Base-by-base conservation (phyloP, 2,888 invertebrate genomes). In the Seladonia tumulorum region DNA sequence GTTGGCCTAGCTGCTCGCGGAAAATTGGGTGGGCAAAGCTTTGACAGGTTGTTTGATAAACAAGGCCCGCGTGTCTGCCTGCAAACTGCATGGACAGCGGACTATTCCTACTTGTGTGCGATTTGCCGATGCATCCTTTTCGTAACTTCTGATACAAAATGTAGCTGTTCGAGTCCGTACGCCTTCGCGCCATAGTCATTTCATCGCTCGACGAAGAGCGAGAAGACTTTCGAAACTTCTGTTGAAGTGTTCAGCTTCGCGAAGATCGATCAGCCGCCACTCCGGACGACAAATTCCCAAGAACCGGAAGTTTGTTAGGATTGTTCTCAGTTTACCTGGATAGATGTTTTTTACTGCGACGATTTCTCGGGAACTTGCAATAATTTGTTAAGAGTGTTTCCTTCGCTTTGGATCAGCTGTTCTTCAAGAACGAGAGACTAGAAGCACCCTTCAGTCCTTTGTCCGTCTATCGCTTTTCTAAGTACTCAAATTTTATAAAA, bases 1-100 rank as follows among this genome's bases (percentile, higher is more conserved):
- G 92, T 90, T 91, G 88, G 90, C 87, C 86, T 86, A 91, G 90
- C 88, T 88, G 89, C 85, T 91, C 89, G 89, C 88, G 88, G 91
- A 92, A 92, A 92, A 92, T 92, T 91, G 91, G 89, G 86, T 87
- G 83, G 90, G 89, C 88, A 90, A 91, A 92, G 92, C 91, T 92
- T 92, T 91, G 92, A 92, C 90, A 91, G 91, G 90, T 89, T 92
- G 92, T 92, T 92, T 92, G 92, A 88, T 88, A 92, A 92, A 92
- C 91, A 91, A 83, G 85, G 78, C 53, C 86, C 80, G 83, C 87
- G 92, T 88, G 92, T 88, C 88, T 83, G 85, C 89, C 87, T 87
- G 90, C 79, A 90, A 88, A 87, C 89, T 88, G 86, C 78, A 89
- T 80, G 88, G 68, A 74, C 63, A 85, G 79, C 75, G 71, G 57